Base-by-base conservation (phyloP, 2,113 vertebrate species). In the Ceyx melanurus region DNA sequence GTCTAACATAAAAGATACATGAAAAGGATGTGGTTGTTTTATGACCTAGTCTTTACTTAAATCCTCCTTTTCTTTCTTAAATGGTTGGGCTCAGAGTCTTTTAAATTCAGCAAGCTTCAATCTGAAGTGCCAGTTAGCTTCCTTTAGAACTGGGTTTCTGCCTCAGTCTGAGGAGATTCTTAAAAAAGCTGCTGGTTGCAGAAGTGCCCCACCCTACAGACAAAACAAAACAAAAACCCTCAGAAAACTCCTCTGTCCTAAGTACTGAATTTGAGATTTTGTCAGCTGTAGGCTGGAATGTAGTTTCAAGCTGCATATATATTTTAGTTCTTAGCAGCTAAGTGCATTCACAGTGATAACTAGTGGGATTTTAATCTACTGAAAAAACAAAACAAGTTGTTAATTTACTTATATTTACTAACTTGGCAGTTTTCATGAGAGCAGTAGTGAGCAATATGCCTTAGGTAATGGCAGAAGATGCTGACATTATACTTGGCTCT, bases 241-340 rank as follows among this genome's bases (percentile, higher is more conserved):
- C 60, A 67, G 74, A 74, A 94, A 90, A 74, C 71, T 93, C 76
- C 93, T 95, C 92, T 96, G 96, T 96, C 92, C 95, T 93, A 90
- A 88, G 93, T 96, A 92, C 91, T 97, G 95, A 96, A 97, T 94
- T 93, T 61, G 84, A 51, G 57, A 61, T 57, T 93, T 93, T 95
- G 48, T 82, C 82, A 76, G 29, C 70, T 79, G 45, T 80, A 82
- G 61, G 45, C 86, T 88, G 79, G 76, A 85, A 68, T 72, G 66
- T 20, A 31, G n/a, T 40, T 86, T 92, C 33, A 70, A 80, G 28
- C 33, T 78, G 40, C 6, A 3, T 67, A 1, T 61, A 72, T 88
- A 83, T 91, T 90, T 81, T 1, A 2, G 9, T 87, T 85, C 31
- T 53, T 87, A 10, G 37, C 26, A 73, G 45, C 60, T 81, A 54